These are phyloP conservation scores for Agrochola circellaris DNA, from an alignment of 2,888 invertebrate species.

Conservation along the genomic window DNA sequence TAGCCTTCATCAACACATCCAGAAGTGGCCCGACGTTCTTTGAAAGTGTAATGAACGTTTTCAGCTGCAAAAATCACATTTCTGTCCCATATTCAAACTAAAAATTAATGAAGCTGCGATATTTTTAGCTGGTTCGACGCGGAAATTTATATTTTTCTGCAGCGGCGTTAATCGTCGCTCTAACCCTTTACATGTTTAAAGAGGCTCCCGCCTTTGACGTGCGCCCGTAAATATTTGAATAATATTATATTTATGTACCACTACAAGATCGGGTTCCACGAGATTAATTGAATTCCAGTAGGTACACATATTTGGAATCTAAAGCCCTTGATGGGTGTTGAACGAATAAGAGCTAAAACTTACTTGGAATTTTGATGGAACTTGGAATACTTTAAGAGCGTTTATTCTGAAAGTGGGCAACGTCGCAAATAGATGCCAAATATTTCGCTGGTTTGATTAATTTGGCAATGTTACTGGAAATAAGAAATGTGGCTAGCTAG, in stretches of 20 bases:
- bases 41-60: constrained; percentile 53
- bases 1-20: constrained; percentile 33
- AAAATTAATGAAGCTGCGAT: constrained; percentile 53
- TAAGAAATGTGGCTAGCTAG: no score
- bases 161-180: constrained; percentile 36
- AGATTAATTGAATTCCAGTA: constrained; percentile 26
- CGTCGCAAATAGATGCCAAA: no score
- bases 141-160: constrained; percentile 41
- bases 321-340: not conserved
- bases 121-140: constrained; percentile 48
- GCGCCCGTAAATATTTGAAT: constrained; percentile 42
- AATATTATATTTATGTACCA: constrained; percentile 1
- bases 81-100: constrained; percentile 37
- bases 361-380: not conserved
- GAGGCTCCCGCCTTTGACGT: constrained; percentile 37
- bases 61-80: constrained; percentile 43
- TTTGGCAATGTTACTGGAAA: no score
- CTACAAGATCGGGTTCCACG: constrained; percentile 14
- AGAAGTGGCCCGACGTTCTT: constrained; percentile 17
- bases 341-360: not conserved
- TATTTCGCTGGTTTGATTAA: no score
- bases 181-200: constrained; percentile 49
- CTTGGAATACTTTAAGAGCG: not conserved
- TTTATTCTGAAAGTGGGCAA: no score
- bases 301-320: constrained; percentile 6